Conservation (phyloP, 2,888 invertebrate genomes). For the Prosapia bicincta region DNA sequence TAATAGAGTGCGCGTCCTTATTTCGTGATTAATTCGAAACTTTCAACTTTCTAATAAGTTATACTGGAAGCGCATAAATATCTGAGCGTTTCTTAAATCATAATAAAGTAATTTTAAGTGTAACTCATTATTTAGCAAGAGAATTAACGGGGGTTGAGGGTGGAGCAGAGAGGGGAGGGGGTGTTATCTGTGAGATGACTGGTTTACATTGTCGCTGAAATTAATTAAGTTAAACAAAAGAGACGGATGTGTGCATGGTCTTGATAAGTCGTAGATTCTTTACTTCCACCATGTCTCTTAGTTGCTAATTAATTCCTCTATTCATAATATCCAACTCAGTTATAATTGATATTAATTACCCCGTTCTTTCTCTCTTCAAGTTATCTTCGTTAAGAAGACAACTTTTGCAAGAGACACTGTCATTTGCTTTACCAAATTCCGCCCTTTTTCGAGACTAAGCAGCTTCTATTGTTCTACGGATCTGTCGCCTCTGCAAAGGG, state of each 20-base stretch:
- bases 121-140: neutral
- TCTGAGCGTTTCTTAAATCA: neutral
- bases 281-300: neutral
- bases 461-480: neutral
- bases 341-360: neutral
- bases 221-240: conserved; percentile 2
- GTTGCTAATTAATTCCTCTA: neutral
- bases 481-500: neutral
- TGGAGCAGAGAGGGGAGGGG: neutral
- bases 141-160: neutral
- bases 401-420: neutral
- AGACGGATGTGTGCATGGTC: neutral
- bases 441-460: neutral
- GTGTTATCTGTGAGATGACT: neutral
- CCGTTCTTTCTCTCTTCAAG: neutral
- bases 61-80: too few species aligned
- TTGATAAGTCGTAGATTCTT: neutral
- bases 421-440: neutral
- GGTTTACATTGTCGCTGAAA: neutral
- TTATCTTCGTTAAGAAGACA: neutral
- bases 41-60: too few species aligned
- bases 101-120: neutral
- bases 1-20: too few species aligned
- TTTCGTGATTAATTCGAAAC: neutral
- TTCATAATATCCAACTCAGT: conserved; percentile 2